These are phyloP conservation scores for Rhynchonycteris naso DNA, from an alignment of 2,797 vertebrate species.

Conservation along the genomic window DNA sequence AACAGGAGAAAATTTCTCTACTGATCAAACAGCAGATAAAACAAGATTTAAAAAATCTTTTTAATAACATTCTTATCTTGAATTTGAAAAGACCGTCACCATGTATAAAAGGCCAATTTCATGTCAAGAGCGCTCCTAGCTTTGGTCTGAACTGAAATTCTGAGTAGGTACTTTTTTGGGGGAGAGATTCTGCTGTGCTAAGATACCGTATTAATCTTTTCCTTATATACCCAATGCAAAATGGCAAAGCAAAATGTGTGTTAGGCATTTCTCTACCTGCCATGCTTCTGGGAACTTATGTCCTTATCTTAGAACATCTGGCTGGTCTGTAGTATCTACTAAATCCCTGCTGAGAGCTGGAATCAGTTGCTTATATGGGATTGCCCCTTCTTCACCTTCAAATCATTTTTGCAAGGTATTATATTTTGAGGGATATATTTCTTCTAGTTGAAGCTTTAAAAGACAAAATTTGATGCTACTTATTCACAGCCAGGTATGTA, in stretches of 20 bases:
- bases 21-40: slow-evolving; percentile 57
- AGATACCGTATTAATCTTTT: not conserved
- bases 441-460: not conserved
- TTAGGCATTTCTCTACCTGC: not conserved
- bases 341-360: not conserved
- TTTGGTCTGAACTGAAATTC: slow-evolving; percentile 33
- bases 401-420: not conserved
- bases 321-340: not conserved
- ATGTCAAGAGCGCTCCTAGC: not conserved
- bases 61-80: slow-evolving; percentile 59
- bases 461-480: not conserved
- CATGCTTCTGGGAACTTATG: not conserved
- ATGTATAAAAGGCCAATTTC: slow-evolving; percentile 43
- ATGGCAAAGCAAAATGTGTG: not conserved
- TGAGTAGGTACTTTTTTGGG: not conserved
- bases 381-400: not conserved
- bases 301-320: not conserved
- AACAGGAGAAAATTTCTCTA: slow-evolving; percentile 10
- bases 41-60: slow-evolving; percentile 22
- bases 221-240: not conserved
- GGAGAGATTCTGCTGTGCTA: not conserved
- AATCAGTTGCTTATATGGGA: not conserved
- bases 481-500: not conserved
- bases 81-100: slow-evolving; percentile 15
- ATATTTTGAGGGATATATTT: not conserved